Evolutionary conservation across 2,113 vertebrate genomes (phyloP), one percentile per base, ranked within the genome.

Genomic region (Limanda limanda): DNA sequence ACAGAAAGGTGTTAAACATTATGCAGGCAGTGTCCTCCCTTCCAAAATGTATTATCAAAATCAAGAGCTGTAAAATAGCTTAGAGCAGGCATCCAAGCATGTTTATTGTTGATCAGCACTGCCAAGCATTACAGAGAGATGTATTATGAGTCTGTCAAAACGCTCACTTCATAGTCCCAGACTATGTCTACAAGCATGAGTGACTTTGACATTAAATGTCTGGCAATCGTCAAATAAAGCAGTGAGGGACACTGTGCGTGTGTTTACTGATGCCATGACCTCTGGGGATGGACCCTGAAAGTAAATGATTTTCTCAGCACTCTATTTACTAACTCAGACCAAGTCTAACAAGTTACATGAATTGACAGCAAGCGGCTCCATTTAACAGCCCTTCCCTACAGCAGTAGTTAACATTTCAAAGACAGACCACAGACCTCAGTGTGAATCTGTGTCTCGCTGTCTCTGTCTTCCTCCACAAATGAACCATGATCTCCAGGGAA

Each of bases 201-300:
- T 75, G 75, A 75, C 55, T 82, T 79, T 59, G 68, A 79, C 85
- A 79, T 83, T 78, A 74, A 61, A 77, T 71, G 71, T 62, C 69
- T 74, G 68, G 45, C 54, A 59, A 67, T 81, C 42, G 3, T 71
- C 68, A 73, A 72, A 77, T 60, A 74, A 77, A 83, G 63, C 17
- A 45, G 60, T n/a, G 62, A 61, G 62, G 65, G 64, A 63, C 48
- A 40, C 15, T 59, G 73, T 78, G 77, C 40, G 17, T 67, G 80
- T 83, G 76, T 84, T 84, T 80, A 74, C 71, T 84, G 66, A 76
- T 73, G 84, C 80, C 55, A 68, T 86, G 82, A 89, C 89, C 82
- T 83, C 73, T 74, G 72, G 72, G 52, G 40, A 70, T 51, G 47
- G 72, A 54, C 23, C 18, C 3, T 55, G 45, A n/a, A 35, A n/a